These are phyloP conservation scores for Pyrocoelia pectoralis DNA, from an alignment of 2,888 invertebrate genomes.

Conservation along the genomic window DNA sequence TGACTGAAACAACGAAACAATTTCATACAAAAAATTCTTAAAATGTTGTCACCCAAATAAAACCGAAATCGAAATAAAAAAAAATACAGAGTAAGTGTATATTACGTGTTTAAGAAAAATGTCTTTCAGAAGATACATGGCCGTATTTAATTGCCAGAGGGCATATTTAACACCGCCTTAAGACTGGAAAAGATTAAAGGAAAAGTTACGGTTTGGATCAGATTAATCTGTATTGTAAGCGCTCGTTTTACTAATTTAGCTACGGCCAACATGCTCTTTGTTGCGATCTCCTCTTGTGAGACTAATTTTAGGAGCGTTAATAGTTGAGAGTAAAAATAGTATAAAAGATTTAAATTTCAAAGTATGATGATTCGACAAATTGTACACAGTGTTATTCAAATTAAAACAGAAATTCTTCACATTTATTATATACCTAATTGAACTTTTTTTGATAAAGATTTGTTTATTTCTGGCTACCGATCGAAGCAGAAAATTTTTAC, in stretches of 20 bases:
- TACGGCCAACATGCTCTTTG: slow-evolving; percentile 4
- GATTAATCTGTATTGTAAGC: neutral
- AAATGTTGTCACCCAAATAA: too few species aligned
- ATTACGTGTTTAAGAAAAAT: too few species aligned
- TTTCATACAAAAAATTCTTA: too few species aligned
- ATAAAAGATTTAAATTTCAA: neutral
- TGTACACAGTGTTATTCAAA: neutral
- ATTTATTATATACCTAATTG: neutral
- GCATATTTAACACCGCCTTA: neutral
- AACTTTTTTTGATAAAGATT: neutral
- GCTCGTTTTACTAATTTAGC: slow-evolving; percentile 7
- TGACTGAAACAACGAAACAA: too few species aligned
- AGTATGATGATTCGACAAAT: too few species aligned
- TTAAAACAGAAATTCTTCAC: neutral
- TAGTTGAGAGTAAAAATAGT: slow-evolving; percentile 1
- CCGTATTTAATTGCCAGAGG: neutral
- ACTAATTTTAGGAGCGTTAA: slow-evolving; percentile 1
- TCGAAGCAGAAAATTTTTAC: too few species aligned
- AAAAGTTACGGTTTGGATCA: neutral
- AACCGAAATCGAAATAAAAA: too few species aligned
- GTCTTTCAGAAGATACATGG: too few species aligned
- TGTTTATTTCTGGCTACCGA: too few species aligned
- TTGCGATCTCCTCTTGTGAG: slow-evolving; percentile 1
- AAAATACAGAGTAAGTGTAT: too few species aligned
- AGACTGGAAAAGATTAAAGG: neutral